These are phyloP conservation scores for Argopecten irradians DNA, from an alignment of 1,140 invertebrate genomes.

Conservation along the genomic window DNA sequence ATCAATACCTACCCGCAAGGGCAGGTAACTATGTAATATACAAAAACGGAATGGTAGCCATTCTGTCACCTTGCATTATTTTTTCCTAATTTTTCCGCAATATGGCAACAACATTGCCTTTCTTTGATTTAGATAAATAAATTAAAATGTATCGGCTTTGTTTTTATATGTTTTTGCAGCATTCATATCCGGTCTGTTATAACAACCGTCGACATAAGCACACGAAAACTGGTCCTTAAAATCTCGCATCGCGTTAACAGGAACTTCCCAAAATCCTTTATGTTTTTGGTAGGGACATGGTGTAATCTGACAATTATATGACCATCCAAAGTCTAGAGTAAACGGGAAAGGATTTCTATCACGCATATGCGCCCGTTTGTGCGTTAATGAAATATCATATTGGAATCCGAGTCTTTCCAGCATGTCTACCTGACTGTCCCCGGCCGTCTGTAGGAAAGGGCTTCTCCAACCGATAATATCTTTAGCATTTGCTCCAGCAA, in stretches of 20 bases:
- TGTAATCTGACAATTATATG: slow-evolving; percentile 45
- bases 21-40: too few relatives aligned
- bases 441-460: slow-evolving; percentile 54
- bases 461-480: slow-evolving; percentile 58
- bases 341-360: slow-evolving; percentile 49
- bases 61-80: too few relatives aligned
- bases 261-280: slow-evolving; percentile 59
- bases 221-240: slow-evolving; percentile 49
- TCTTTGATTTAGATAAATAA: too few relatives aligned
- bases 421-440: slow-evolving; percentile 46
- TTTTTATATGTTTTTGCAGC: too few relatives aligned
- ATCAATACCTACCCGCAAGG: too few relatives aligned
- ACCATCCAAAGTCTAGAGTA: slow-evolving; percentile 55
- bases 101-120: too few relatives aligned
- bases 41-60: too few relatives aligned
- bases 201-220: slow-evolving; percentile 58
- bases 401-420: slow-evolving; percentile 45
- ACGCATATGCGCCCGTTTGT: slow-evolving; percentile 25
- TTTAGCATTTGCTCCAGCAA: slow-evolving; percentile 31
- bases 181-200: slow-evolving; percentile 44
- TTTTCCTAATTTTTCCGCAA: too few relatives aligned
- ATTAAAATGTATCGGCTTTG: too few relatives aligned
- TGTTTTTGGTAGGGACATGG: slow-evolving; percentile 48
- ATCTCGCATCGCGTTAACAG: slow-evolving; percentile 48
- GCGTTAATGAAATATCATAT: slow-evolving; percentile 57